Base-by-base conservation (phyloP, 2,888 invertebrate species). In the Dinocampus coccinellae region DNA sequence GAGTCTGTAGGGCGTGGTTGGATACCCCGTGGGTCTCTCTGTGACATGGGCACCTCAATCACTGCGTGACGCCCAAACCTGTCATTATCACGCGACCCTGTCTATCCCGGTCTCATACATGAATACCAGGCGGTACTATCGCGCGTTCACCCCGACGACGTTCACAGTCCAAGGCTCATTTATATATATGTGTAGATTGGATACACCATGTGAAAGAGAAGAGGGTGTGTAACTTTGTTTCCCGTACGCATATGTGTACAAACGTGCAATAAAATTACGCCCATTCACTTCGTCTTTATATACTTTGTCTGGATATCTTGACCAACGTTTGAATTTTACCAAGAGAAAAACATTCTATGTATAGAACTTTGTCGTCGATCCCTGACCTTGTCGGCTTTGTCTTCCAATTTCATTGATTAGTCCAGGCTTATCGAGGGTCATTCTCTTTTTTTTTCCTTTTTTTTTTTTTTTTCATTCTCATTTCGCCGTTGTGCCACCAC, bases 331-430 rank as follows among this genome's bases (percentile, higher is more conserved):
- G 52, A 42, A 22, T 67, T 29, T 29, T 7, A 29, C 16, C 22
- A 9, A 34, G 20, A n/a, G n/a, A n/a, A n/a, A n/a, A n/a, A n/a
- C n/a, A n/a, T n/a, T 60, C 36, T 70, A 69, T 74, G 58, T 66
- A 53, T 65, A 61, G 64, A 71, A 65, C 75, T 72, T 71, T 63
- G 67, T 69, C 74, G 62, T 42, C 72, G 79, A 76, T 71, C 76
- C 72, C 71, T 75, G 73, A 75, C 78, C 80, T 77, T 78, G 73
- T 74, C 70, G 81, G 81, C 82, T 83, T 86, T 86, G 85, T 85
- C 86, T 85, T 80, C 83, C 86, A 86, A 86, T 86, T 85, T 82
- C 87, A 85, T 85, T 86, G 87, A 87, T 87, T 86, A 84, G 85
- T 82, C 78, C 76, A 70, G 79, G 80, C 79, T 80, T 80, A 82